Evolutionary conservation across 1,140 invertebrate genomes (phyloP), one percentile per base, ranked within the genome.

Genomic region (Halictus rubicundus): DNA sequence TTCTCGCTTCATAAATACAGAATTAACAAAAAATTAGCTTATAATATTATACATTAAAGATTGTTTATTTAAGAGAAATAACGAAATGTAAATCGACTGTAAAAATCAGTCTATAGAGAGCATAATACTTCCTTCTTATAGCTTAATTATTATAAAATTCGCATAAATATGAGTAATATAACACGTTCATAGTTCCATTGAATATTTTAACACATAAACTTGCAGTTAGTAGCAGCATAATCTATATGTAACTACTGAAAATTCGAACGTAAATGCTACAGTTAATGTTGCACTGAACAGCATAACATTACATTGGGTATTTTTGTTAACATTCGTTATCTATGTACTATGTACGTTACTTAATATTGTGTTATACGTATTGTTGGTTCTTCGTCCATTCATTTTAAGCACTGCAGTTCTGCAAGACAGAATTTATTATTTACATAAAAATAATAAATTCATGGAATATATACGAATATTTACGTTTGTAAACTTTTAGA

Each of bases 1-100:
- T 49, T 66, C 42, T n/a, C n/a, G 7, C 14, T 74, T 57, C 57
- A 64, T 74, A 72, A 74, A 79, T 73, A 79, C 37, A 68, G 57
- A 69, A 54, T 78, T 87, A 82, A 88, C 65, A 92, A 84, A 77
- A 65, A 78, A 89, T 83, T 27, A 84, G 89, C 78, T 81, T 82
- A 69, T 88, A 81, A 42, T 87, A 83, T 80, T 87, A 83, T 80
- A 89, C 19, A 76, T n/a, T 63, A 52, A 70, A 37, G 32, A 42
- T 37, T 9, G 63, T 78, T 78, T 78, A 69, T 60, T 75, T 60
- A 60, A 76, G 57, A 60, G 42, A 27, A 78, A 86, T 27, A 88
- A 86, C 68, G 87, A 85, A 27, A 78, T 89, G 37, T 89, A 90
- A 83, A 90, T 73, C 23, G 19, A 37, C 39, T 46, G 49, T 60